phyloP scores from a whole-genome alignment of 2,113 vertebrate species.

The Ammodytes dubius region DNA sequence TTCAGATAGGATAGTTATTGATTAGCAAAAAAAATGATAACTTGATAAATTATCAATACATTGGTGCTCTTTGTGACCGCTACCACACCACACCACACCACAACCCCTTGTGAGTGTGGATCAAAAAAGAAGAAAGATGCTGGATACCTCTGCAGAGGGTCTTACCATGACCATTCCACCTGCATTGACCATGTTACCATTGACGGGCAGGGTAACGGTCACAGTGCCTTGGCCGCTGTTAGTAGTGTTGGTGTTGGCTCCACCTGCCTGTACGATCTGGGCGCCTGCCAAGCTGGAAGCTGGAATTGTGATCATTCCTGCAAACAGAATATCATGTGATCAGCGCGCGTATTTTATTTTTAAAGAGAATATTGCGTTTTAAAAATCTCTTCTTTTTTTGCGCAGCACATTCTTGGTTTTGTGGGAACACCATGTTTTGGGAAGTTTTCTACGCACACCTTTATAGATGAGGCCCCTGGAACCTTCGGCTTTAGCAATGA shows the following conservation, averaged over 20 bases:
- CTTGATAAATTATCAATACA: neutral
- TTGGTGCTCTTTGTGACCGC: slow-evolving; percentile 14
- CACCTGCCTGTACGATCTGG: slow-evolving; percentile 95
- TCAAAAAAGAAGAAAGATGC: slow-evolving; percentile 41
- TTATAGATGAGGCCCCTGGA: too few species aligned
- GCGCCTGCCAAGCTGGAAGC: slow-evolving; percentile 96
- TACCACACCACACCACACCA: slow-evolving; percentile 34
- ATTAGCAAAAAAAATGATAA: neutral
- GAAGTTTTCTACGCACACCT: too few species aligned
- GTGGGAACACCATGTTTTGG: too few species aligned
- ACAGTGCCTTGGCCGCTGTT: slow-evolving; percentile 98
- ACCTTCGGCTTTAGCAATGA: too few species aligned
- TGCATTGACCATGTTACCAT: slow-evolving; percentile 97
- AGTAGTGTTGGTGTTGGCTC: slow-evolving; percentile 95
- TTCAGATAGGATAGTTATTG: neutral
- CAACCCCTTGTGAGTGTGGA: slow-evolving; percentile 37
- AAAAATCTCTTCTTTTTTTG: too few species aligned
- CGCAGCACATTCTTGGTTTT: too few species aligned
- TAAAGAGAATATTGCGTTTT: too few species aligned
- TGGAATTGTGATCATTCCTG: slow-evolving; percentile 99
- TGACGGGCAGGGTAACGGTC: slow-evolving; percentile 97
- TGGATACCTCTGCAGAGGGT: slow-evolving; percentile 77
- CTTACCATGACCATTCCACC: slow-evolving; percentile 99
- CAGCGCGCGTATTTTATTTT: too few species aligned
- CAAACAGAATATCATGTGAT: slow-evolving; percentile 57